Conservation (phyloP, 2,888 invertebrate genomes). For the Tupiocoris notatus region DNA sequence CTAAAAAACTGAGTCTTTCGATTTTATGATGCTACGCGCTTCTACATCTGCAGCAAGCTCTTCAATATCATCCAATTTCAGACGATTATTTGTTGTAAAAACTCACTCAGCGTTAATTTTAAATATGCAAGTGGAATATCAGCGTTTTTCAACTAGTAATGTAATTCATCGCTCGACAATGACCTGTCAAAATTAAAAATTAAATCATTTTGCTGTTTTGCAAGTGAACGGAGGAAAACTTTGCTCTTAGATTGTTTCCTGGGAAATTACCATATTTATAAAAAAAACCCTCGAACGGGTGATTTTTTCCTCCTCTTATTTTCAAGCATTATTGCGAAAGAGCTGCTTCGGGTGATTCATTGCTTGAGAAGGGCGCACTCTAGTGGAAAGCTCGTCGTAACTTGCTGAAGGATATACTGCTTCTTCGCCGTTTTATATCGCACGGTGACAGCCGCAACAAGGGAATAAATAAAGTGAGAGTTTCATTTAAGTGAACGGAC, state of each 20-base stretch:
- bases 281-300: background rate
- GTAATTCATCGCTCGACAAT: no score
- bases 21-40: no score
- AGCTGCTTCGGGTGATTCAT: background rate
- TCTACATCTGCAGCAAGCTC: no score
- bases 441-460: background rate
- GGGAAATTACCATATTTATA: background rate
- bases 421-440: background rate
- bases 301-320: background rate
- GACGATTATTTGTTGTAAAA: no score
- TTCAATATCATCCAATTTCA: no score
- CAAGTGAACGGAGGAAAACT: background rate
- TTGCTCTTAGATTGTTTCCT: background rate
- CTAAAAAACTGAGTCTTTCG: no score
- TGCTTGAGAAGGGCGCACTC: background rate
- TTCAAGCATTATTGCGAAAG: background rate
- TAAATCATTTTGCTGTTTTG: background rate
- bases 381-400: background rate
- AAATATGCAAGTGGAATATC: no score
- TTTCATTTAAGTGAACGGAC: background rate
- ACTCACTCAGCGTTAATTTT: no score
- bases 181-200: background rate
- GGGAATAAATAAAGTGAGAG: background rate
- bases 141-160: no score
- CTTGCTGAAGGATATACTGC: background rate